phyloP scores from a whole-genome alignment of 2,797 vertebrate genomes.

The Myotis vivesi region DNA sequence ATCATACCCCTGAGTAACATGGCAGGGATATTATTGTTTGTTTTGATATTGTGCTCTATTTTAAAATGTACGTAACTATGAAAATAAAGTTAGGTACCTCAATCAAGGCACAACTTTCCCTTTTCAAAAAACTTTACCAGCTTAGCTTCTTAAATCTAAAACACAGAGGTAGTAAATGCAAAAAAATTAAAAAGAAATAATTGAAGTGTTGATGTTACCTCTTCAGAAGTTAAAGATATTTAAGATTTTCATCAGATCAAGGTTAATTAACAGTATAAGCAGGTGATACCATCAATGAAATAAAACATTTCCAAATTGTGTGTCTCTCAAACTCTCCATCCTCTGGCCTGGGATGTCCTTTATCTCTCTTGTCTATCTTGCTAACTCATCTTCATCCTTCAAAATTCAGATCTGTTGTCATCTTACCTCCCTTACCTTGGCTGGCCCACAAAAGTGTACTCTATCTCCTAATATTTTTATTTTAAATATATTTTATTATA shows the following conservation, averaged over 20 bases:
- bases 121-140: background rate
- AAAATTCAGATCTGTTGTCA: background rate
- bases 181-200: background rate
- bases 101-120: conserved; percentile 21
- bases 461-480: background rate
- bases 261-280: conserved; percentile 14
- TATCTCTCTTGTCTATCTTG: background rate
- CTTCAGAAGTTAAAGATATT: conserved; percentile 36
- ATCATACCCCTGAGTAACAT: conserved; percentile 63
- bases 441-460: background rate
- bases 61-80: conserved; percentile 65
- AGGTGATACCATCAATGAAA: background rate
- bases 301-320: background rate
- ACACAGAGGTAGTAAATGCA: background rate
- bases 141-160: conserved; percentile 31
- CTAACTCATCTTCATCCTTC: background rate
- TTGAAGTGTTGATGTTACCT: background rate
- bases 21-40: conserved; percentile 68
- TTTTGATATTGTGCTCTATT: conserved; percentile 65
- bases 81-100: conserved; percentile 67
- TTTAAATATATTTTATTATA: background rate
- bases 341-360: background rate
- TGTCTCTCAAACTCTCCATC: background rate
- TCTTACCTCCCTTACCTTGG: background rate
- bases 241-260: conserved; percentile 46